Evolutionary conservation across 2,113 vertebrate genomes (phyloP), one percentile per base, ranked within the genome.

Genomic region (Entomyzon cyanotis): DNA sequence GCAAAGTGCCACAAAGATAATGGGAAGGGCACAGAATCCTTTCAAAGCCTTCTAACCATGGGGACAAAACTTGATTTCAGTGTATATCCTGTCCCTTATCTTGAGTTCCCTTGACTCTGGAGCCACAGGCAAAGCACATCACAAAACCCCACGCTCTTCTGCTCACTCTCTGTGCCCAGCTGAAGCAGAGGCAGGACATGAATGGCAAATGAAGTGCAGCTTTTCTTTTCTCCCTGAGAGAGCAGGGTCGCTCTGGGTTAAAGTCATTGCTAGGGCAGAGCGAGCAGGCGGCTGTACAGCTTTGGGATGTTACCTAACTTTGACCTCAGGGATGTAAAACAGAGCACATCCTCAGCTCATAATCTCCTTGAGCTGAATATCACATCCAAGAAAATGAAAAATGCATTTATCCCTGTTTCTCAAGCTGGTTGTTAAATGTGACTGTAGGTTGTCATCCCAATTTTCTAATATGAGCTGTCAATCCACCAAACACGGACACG

Each of bases 401-500:
- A 92, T 11, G n/a, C 23, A 14, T 64, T 92, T 64, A 75, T 25
- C 31, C 42, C 24, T 7, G 22, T 78, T 93, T 84, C 69, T 83
- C 75, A 75, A 58, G 71, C n/a, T 71, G 50, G 15, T 8, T 64
- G 52, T 87, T 86, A 89, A 84, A 75, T 37, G 35, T 63, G 71
- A 62, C 64, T 74, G 63, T 12, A 68, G 47, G 56, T 9, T 77
- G 76, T 60, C 7, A 9, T 41, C n/a, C 21, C 53, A 49, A 64
- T 92, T 95, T 93, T 75, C 90, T 86, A 81, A 64, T 67, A 93
- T 4, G 30, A 93, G 56, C 79, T 84, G 64, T 49, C 90, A 84
- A 59, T 86, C 52, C 76, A 56, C 65, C 68, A 56, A 73, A 77
- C 67, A 30, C 0, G 7, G 88, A 76, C 71, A 17, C 2, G 41